Base-by-base conservation (phyloP, 2,888 invertebrate species). In the Limnephilus lunatus region DNA sequence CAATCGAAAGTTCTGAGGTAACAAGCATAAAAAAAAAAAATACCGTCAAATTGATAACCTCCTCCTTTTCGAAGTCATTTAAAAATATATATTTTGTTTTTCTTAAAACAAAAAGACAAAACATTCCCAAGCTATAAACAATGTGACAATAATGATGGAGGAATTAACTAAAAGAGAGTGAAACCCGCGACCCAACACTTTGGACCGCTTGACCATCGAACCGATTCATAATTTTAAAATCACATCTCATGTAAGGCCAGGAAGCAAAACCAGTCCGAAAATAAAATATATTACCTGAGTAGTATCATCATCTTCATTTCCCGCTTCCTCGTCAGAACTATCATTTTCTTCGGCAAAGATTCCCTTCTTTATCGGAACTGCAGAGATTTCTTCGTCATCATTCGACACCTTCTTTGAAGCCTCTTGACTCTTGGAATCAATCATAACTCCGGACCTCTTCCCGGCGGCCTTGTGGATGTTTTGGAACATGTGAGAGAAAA, bases 301-400 rank as follows among this genome's bases (percentile, higher is more conserved):
- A 93, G 95, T 95, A 86, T 96, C 96, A 92, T 96, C 96, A 91
- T 97, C 97, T 25, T 95, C 95, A 94, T 97, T 97, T 35, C 97
- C 96, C 15, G 96, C 96, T 92, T 98, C 98, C 92, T 97, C 97
- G 93, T 98, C 98, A 0, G 97, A 97, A 93, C 97, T 97, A 86
- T 96, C 96, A 86, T 95, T 95, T 9, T 95, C 95, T 94, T 95
- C 94, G 83, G 94, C 32, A 94, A 94, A n/a, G 90, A 93, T 2
- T 30, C 91, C 92, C 90, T 94, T 94, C 94, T 94, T 94, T 35
- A 95, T 94, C 83, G 93, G 94, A 15, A 94, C 94, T 2, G 94
- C 94, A 12, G 81, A 89, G n/a, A 80, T 32, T 0, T 94, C 94
- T 15, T 94, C 94, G 0, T 95, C 95, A 4, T 95, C 95, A 25